Conservation (phyloP, 2,113 vertebrate genomes). For the Hassar affinis region DNA sequence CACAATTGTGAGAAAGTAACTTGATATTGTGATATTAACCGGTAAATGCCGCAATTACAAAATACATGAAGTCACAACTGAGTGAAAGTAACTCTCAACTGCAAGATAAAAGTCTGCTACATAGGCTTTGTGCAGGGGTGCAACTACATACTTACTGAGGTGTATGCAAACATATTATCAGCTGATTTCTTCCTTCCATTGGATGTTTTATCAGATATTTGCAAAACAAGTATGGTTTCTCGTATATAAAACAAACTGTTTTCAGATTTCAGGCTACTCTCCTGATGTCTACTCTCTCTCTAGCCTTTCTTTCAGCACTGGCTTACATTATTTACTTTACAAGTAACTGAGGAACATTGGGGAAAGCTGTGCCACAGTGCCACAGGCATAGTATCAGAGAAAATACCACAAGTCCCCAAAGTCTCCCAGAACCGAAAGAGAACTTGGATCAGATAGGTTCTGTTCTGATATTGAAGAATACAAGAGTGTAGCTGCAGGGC, state of each 20-base stretch:
- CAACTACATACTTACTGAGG: too few relatives aligned
- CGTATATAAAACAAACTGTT: neutral
- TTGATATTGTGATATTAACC: too few relatives aligned
- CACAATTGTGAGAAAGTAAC: too few relatives aligned
- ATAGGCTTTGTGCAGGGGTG: too few relatives aligned
- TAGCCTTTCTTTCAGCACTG: neutral
- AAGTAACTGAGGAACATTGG: neutral
- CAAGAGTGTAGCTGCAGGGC: neutral
- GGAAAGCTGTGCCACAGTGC: neutral
- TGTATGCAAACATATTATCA: too few relatives aligned
- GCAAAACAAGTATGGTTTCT: too few relatives aligned
- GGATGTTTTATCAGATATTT: neutral
- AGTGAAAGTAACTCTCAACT: too few relatives aligned
- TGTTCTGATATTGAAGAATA: neutral
- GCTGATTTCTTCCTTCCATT: too few relatives aligned
- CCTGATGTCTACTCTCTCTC: neutral
- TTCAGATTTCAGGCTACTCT: neutral
- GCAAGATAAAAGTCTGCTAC: too few relatives aligned
- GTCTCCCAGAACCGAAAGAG: neutral
- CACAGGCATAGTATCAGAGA: neutral
- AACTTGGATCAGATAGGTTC: neutral
- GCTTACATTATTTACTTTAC: neutral
- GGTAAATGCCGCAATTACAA: too few relatives aligned
- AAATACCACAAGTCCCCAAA: neutral
- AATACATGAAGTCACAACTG: too few relatives aligned